Evolutionary conservation across 2,797 vertebrate species (phyloP).

Genomic region (Hippocampus kuda): DNA sequence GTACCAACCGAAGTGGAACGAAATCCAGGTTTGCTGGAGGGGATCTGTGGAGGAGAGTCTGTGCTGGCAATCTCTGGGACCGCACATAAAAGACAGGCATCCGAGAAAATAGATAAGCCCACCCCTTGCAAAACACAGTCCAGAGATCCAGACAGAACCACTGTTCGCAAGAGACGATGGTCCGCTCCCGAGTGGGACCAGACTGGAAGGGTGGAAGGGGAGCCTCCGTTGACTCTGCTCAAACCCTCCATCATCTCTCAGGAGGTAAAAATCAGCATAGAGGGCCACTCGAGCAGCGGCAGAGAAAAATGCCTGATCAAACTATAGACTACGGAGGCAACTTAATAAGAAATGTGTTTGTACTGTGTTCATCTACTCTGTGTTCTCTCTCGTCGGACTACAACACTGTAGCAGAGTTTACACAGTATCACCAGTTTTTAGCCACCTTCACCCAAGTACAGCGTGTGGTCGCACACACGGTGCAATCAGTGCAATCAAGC

Average conservation of each 20-base stretch:
- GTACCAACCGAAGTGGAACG: constrained; percentile 31
- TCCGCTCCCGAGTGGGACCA: constrained; percentile 93
- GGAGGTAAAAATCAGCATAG: constrained; percentile 98
- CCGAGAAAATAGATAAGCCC: constrained; percentile 65
- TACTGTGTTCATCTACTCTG: constrained; percentile 43
- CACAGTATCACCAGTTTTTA: constrained; percentile 80
- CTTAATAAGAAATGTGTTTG: constrained; percentile 56
- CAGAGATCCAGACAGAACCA: constrained; percentile 63
- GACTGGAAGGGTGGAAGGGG: constrained; percentile 83
- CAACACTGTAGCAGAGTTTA: constrained; percentile 91
- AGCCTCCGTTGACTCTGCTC: constrained; percentile 86
- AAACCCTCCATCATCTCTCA: constrained; percentile 96
- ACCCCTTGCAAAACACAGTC: constrained; percentile 68
- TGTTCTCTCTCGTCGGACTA: constrained; percentile 77
- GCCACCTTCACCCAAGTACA: constrained; percentile 59
- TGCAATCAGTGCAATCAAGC: constrained; percentile 62
- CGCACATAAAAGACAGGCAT: constrained; percentile 74
- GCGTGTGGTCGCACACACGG: constrained; percentile 56
- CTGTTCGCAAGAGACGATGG: constrained; percentile 92
- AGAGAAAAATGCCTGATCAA: constrained; percentile 67
- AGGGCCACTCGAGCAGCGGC: constrained; percentile 91
- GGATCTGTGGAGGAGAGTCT: constrained; percentile 31
- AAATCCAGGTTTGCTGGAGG: constrained; percentile 31
- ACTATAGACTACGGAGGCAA: constrained; percentile 51
- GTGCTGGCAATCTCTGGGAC: constrained; percentile 69